phyloP scores from a whole-genome alignment of 2,888 invertebrate genomes.

The Heliconius sara region DNA sequence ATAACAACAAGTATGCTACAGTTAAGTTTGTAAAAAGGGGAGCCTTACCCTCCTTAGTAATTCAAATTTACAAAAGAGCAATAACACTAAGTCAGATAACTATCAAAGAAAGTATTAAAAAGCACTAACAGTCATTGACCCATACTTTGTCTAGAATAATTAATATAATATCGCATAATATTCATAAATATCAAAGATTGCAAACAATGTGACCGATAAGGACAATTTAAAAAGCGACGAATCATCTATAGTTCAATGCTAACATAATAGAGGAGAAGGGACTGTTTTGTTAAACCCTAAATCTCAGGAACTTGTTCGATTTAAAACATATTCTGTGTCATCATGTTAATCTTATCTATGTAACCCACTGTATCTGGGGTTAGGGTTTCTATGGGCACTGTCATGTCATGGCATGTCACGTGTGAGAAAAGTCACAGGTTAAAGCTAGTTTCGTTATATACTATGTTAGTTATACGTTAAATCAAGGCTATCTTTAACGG shows the following conservation, averaged over 20 bases:
- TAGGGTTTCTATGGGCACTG: no score
- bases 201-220: background rate
- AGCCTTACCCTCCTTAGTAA: no score
- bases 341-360: no score
- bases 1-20: no score
- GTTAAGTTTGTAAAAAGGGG: no score
- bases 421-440: background rate
- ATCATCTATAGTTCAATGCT: background rate
- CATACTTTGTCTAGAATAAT: background rate
- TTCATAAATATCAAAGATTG: background rate
- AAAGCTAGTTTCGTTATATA: background rate
- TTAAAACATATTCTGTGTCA: background rate
- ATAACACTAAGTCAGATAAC: no score
- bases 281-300: background rate
- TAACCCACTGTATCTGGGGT: no score
- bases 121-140: background rate
- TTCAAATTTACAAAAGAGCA: no score
- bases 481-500: background rate
- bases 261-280: background rate
- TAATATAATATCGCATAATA: background rate
- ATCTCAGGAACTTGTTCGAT: background rate
- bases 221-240: background rate
- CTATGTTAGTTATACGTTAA: background rate
- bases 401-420: no score
- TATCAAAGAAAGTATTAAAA: background rate